Conservation (phyloP, 2,888 invertebrate species). For the Eupeodes latifasciatus region DNA sequence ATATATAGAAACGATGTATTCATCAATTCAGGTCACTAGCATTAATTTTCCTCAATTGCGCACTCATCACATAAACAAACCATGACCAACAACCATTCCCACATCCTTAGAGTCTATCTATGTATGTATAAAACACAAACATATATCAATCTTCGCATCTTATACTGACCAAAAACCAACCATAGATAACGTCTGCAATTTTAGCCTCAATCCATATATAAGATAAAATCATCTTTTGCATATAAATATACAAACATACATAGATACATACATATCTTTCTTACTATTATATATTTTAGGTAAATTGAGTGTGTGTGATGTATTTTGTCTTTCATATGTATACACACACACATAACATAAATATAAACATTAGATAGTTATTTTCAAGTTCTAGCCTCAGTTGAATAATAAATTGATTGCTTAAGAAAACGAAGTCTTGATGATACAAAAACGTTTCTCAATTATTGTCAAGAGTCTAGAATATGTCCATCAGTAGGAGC, state of each 20-base stretch:
- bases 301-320: constrained; percentile 7
- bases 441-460: constrained; percentile 43
- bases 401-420: constrained; percentile 69
- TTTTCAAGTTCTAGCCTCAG: constrained; percentile 16
- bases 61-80: constrained; percentile 66
- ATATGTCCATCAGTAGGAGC: background rate
- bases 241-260: constrained; percentile 16
- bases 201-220: constrained; percentile 46
- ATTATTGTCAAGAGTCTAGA: constrained; percentile 55
- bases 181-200: constrained; percentile 58
- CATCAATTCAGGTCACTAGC: constrained; percentile 64
- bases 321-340: constrained; percentile 3
- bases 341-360: background rate
- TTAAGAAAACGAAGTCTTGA: constrained; percentile 42
- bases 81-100: constrained; percentile 42
- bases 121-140: background rate
- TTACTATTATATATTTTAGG: background rate
- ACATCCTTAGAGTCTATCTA: constrained; percentile 8
- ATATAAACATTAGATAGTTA: background rate
- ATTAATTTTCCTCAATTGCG: constrained; percentile 63
- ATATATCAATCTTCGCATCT: background rate
- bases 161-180: background rate
- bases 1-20: constrained; percentile 39
- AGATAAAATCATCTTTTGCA: constrained; percentile 67
- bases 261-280: constrained; percentile 37